These are phyloP conservation scores for Diaprepes abbreviatus DNA, from an alignment of 2,888 invertebrate species.

Conservation along the genomic window DNA sequence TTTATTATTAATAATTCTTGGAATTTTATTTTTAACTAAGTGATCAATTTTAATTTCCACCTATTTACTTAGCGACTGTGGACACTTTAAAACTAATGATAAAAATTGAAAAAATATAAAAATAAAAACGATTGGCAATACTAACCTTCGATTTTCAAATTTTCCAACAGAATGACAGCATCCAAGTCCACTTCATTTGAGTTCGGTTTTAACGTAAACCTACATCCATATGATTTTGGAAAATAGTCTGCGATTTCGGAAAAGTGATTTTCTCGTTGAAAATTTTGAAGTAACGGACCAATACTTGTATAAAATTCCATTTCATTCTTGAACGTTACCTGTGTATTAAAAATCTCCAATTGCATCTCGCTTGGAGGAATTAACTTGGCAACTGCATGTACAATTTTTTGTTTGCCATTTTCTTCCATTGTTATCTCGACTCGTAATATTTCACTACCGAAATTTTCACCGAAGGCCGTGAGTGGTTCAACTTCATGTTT, in stretches of 20 bases:
- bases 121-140: no score
- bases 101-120: no score
- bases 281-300: slow-evolving; percentile 66
- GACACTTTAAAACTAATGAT: no score
- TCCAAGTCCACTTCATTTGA: slow-evolving; percentile 67
- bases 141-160: slow-evolving; percentile 67
- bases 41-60: no score
- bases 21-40: no score
- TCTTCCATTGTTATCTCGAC: slow-evolving; percentile 62
- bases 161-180: slow-evolving; percentile 72
- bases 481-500: slow-evolving; percentile 53
- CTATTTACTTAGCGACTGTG: no score
- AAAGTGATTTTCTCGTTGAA: slow-evolving; percentile 69
- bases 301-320: slow-evolving; percentile 69
- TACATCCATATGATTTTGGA: slow-evolving; percentile 72
- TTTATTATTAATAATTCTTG: no score
- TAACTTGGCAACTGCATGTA: slow-evolving; percentile 71
- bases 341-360: slow-evolving; percentile 69
- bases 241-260: slow-evolving; percentile 60
- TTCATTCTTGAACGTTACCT: slow-evolving; percentile 71
- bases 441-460: slow-evolving; percentile 71
- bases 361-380: slow-evolving; percentile 70
- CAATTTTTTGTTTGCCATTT: slow-evolving; percentile 26
- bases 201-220: slow-evolving; percentile 64
- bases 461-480: no score